phyloP scores from a whole-genome alignment of 2,888 invertebrate species.

The Escarpia spicata region DNA sequence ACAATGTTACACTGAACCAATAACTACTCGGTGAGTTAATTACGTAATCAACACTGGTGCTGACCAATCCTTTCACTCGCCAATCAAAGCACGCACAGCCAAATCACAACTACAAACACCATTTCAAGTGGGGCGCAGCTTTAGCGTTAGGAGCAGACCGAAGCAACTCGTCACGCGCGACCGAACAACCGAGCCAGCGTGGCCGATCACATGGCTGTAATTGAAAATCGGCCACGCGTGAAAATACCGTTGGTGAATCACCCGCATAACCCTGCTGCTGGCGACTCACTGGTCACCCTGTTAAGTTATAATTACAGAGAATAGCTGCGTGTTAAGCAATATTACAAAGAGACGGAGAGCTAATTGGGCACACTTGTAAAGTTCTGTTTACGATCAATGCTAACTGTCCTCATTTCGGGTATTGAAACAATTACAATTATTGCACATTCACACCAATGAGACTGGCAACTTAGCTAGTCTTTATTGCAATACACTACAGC shows the following conservation, averaged over 20 bases:
- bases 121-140: not conserved
- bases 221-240: not conserved
- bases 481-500: not conserved
- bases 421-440: not conserved
- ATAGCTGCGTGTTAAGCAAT: not conserved
- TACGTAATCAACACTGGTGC: not conserved
- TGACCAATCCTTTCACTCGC: not conserved
- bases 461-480: not conserved
- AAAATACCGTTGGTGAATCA: not conserved
- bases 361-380: not conserved
- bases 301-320: not conserved
- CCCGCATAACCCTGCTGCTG: not conserved
- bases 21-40: not conserved
- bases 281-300: not conserved
- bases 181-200: not conserved
- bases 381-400: not conserved
- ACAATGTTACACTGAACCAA: not conserved
- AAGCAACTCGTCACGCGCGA: not conserved
- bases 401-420: not conserved
- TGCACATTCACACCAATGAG: not conserved
- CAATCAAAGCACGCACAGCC: not conserved
- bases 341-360: not conserved
- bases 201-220: not conserved
- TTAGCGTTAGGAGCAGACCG: not conserved
- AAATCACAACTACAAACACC: not conserved